phyloP scores from a whole-genome alignment of 2,113 vertebrate species.

The Macrotus californicus region DNA sequence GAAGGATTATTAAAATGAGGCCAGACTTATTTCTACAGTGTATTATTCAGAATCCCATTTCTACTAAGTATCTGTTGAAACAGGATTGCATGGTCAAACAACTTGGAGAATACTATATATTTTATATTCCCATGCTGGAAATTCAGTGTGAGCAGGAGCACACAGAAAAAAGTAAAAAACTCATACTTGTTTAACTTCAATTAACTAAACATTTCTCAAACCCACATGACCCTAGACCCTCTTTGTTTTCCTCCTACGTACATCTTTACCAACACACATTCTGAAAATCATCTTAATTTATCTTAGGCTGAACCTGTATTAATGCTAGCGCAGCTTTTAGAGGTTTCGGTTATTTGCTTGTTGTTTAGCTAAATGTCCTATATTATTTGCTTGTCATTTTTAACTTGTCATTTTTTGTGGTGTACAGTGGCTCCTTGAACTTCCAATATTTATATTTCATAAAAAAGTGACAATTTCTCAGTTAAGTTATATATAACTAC shows the following conservation, averaged over 20 bases:
- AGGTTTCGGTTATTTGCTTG: background rate
- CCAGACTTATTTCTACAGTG: background rate
- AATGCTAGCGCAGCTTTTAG: background rate
- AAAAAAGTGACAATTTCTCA: background rate
- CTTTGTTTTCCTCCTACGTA: background rate
- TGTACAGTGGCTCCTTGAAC: background rate
- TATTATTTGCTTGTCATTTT: background rate
- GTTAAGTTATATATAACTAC: background rate
- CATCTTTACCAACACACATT: background rate
- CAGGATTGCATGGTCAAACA: background rate
- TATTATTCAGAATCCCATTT: background rate
- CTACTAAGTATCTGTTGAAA: background rate
- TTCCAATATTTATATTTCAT: background rate
- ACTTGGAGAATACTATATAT: background rate
- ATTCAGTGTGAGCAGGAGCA: background rate
- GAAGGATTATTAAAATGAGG: background rate
- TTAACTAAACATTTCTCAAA: background rate
- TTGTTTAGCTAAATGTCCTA: background rate
- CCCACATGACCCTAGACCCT: background rate
- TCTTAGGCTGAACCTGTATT: background rate
- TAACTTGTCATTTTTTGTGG: background rate
- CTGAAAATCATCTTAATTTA: background rate
- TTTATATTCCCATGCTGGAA: background rate
- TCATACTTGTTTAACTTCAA: background rate
- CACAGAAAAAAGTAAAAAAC: background rate